Evolutionary conservation across 2,113 vertebrate genomes (phyloP).

Genomic region (Gasterosteus nipponicus): DNA sequence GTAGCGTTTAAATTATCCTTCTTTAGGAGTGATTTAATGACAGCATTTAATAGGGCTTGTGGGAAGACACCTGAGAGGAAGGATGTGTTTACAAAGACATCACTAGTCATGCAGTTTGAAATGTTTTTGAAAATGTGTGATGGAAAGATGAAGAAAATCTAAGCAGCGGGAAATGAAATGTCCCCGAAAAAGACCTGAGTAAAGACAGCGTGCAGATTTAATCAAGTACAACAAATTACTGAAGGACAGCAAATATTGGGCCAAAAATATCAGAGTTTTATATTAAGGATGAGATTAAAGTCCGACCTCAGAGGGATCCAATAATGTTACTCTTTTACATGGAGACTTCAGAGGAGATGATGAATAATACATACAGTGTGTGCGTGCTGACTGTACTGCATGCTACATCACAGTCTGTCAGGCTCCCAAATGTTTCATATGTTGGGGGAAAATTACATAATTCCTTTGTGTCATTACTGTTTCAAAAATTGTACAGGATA

Average conservation of each 20-base stretch:
- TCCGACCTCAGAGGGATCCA: neutral
- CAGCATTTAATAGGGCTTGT: too few species aligned
- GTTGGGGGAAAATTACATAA: conserved; percentile 17
- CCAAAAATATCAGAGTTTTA: neutral
- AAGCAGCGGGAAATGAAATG: too few species aligned
- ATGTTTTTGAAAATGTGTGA: too few species aligned
- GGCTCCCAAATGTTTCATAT: conserved; percentile 23
- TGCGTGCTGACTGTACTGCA: conserved; percentile 12
- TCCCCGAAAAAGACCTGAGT: too few species aligned
- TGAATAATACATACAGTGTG: conserved; percentile 47
- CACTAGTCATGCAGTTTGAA: too few species aligned
- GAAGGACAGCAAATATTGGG: neutral
- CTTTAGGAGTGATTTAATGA: too few species aligned
- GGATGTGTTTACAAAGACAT: too few species aligned
- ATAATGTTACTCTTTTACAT: neutral
- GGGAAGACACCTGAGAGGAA: too few species aligned
- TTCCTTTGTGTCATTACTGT: conserved; percentile 30
- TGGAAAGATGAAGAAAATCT: too few species aligned
- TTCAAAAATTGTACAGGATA: conserved; percentile 39
- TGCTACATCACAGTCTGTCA: conserved; percentile 8
- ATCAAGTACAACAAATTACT: neutral
- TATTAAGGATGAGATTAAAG: neutral
- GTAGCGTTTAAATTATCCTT: too few species aligned
- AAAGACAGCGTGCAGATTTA: too few species aligned
- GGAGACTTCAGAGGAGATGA: conserved; percentile 28